Conservation (phyloP, 2,888 invertebrate species). For the Marronus borbonicus region DNA sequence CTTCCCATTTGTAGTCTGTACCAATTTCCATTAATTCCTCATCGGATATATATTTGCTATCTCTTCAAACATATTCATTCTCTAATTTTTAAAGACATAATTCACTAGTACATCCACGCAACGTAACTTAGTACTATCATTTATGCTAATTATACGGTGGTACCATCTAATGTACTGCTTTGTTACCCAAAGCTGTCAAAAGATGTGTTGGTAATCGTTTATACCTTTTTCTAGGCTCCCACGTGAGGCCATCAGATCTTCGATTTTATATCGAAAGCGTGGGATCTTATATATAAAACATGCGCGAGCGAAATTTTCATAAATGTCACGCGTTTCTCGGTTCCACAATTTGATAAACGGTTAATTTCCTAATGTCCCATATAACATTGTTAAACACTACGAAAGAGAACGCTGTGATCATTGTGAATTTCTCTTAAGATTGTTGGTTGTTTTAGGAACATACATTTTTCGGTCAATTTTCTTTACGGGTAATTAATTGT, state of each 20-base stretch:
- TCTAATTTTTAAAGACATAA: conserved; percentile 11
- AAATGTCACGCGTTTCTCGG: conserved; percentile 37
- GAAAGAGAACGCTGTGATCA: neutral
- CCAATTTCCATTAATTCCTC: neutral
- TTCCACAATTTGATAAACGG: conserved; percentile 41
- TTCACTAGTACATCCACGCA: conserved; percentile 22
- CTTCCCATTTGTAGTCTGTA: neutral
- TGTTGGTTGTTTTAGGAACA: too few species aligned
- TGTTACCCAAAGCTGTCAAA: conserved; percentile 45
- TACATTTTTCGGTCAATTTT: too few species aligned
- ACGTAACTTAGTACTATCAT: conserved; percentile 30
- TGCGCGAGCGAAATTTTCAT: conserved; percentile 45
- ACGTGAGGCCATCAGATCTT: conserved; percentile 19
- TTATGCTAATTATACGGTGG: conserved; percentile 46
- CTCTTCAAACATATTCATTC: neutral
- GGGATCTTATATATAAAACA: conserved; percentile 17
- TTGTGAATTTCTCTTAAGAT: neutral
- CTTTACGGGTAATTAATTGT: too few species aligned
- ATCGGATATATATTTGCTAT: neutral
- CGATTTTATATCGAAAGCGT: conserved; percentile 42
- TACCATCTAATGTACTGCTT: conserved; percentile 40
- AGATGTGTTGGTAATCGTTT: conserved; percentile 42
- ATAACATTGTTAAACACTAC: conserved; percentile 5
- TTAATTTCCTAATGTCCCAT: conserved; percentile 42
- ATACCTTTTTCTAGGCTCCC: conserved; percentile 32